phyloP scores from a whole-genome alignment of 2,888 invertebrate species.

The Cosmia trapezina region DNA sequence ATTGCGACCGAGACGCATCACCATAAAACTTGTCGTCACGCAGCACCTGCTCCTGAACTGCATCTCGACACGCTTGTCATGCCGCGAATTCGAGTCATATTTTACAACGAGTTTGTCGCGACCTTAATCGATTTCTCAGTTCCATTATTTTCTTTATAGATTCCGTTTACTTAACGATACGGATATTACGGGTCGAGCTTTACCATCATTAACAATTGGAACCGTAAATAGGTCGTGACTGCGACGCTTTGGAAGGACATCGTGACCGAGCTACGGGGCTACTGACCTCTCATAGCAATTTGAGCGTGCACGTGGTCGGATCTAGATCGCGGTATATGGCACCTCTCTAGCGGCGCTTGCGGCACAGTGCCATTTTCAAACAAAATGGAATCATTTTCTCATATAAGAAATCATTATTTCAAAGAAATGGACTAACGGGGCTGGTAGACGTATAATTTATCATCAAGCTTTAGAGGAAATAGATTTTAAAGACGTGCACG shows the following conservation, averaged over 20 bases:
- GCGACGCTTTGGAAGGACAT: conserved; percentile 81
- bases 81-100: conserved; percentile 71
- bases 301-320: conserved; percentile 77
- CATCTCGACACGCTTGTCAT: conserved; percentile 73
- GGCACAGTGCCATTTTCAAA: conserved; percentile 45
- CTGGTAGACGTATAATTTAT: conserved; percentile 24
- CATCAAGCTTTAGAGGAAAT: conserved; percentile 31
- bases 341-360: conserved; percentile 53
- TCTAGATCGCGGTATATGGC: conserved; percentile 72
- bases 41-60: conserved; percentile 68
- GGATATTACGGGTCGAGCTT: conserved; percentile 59
- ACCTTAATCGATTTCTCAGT: conserved; percentile 79
- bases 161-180: conserved; percentile 63
- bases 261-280: conserved; percentile 83
- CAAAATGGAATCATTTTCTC: conserved; percentile 49
- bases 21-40: conserved; percentile 75
- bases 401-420: conserved; percentile 53
- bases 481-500: conserved; percentile 5
- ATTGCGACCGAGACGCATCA: conserved; percentile 66
- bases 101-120: conserved; percentile 66
- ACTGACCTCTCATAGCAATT: conserved; percentile 83
- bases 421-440: conserved; percentile 41
- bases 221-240: conserved; percentile 88
- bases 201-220: conserved; percentile 79
- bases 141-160: conserved; percentile 57